phyloP scores from a whole-genome alignment of 53 echinoderm and acorn worm genomes.

The Crossaster papposus region DNA sequence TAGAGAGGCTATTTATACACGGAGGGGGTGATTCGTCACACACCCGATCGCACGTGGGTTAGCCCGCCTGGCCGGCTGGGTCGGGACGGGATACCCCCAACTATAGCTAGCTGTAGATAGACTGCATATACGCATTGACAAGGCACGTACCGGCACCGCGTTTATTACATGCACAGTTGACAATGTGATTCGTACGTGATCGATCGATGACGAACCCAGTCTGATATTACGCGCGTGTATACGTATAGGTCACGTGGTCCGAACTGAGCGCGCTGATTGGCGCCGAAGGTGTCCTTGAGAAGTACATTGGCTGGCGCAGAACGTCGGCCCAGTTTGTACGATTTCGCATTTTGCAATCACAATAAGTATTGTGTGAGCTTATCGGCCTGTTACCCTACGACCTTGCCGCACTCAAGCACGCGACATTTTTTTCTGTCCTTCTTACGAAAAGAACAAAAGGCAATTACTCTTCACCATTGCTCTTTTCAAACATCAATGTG shows the following conservation, averaged over 20 bases:
- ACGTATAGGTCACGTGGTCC: not conserved
- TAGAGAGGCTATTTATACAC: conserved; percentile 20
- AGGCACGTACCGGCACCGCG: not conserved
- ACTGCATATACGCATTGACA: too few relatives aligned
- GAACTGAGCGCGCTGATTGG: conserved; percentile 22
- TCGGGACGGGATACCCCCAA: conserved; percentile 6
- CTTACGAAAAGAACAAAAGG: not conserved
- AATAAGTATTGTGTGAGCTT: conserved; percentile 25
- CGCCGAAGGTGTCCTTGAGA: not conserved
- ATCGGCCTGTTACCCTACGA: not conserved
- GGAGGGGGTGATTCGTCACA: not conserved
- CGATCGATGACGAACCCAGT: conserved; percentile 16
- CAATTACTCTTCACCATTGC: not conserved
- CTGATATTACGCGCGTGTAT: conserved; percentile 29
- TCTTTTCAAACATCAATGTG: not conserved
- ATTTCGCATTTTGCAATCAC: not conserved
- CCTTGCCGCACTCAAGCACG: not conserved
- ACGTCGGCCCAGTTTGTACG: too few relatives aligned
- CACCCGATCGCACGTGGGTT: not conserved
- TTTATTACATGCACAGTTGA: not conserved
- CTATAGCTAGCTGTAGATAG: not conserved
- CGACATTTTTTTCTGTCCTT: not conserved
- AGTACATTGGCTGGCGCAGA: too few relatives aligned
- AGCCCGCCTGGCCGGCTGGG: not conserved
- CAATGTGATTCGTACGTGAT: conserved; percentile 26